Evolutionary conservation across 1,140 invertebrate species (phyloP).

Genomic region (Dendroctonus valens): DNA sequence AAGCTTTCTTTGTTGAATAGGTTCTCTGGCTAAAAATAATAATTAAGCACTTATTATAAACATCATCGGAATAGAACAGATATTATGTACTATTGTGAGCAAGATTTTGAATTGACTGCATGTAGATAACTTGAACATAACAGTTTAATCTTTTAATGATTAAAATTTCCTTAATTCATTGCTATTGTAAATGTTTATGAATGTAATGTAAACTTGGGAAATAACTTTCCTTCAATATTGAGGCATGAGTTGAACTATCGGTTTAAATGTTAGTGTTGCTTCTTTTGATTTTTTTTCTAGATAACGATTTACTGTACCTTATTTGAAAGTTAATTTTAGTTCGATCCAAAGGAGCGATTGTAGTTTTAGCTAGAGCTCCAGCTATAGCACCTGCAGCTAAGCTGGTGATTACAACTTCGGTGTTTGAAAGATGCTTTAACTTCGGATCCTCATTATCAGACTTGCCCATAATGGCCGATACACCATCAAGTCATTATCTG

Average conservation of each 20-base stretch:
- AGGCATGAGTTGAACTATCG: no score
- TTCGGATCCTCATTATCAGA: constrained; percentile 28
- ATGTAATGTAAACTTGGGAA: no score
- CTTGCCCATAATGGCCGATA: constrained; percentile 40
- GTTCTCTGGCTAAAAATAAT: constrained; percentile 59
- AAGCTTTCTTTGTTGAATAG: constrained; percentile 78
- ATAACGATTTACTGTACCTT: constrained; percentile 53
- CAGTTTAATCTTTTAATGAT: no score
- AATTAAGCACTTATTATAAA: neutral
- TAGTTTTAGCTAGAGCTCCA: constrained; percentile 94
- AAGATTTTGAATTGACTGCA: no score
- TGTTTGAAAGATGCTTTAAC: constrained; percentile 47
- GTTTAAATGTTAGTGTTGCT: no score
- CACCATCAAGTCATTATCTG: no score
- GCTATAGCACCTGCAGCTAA: constrained; percentile 80
- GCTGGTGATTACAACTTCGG: constrained; percentile 64
- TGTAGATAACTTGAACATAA: no score
- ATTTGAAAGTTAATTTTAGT: constrained; percentile 98
- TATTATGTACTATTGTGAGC: no score
- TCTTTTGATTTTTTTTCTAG: neutral
- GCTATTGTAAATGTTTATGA: no score
- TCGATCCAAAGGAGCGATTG: constrained; percentile 94
- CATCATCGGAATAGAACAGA: no score
- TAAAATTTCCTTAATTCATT: no score
- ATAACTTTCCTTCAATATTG: no score